These are phyloP conservation scores for Pangasius larnaudii DNA, from an alignment of 2,797 vertebrate genomes.

Conservation along the genomic window DNA sequence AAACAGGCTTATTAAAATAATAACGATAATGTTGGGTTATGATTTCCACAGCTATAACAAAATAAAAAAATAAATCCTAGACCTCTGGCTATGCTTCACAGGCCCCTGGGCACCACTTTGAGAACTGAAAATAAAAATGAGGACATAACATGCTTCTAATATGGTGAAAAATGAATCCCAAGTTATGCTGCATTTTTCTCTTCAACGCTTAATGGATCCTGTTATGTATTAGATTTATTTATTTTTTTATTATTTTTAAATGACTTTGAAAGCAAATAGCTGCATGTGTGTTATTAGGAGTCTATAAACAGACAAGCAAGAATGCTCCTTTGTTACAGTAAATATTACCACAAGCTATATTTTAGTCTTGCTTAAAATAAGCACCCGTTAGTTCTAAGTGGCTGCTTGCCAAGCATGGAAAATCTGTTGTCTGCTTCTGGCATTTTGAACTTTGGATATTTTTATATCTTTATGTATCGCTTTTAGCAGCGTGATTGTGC, in stretches of 20 bases:
- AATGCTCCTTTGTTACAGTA: constrained; percentile 3
- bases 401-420: background rate
- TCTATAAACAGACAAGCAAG: background rate
- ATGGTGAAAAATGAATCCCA: background rate
- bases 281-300: background rate
- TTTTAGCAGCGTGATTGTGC: background rate
- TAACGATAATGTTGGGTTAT: background rate
- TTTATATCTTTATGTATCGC: background rate
- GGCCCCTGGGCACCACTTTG: background rate
- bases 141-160: background rate
- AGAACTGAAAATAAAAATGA: background rate
- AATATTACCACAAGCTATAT: background rate
- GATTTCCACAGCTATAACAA: background rate
- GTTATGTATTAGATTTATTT: background rate
- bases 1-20: background rate
- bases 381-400: background rate
- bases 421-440: background rate
- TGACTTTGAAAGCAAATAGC: too few relatives aligned
- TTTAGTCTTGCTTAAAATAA: background rate
- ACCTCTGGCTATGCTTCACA: background rate
- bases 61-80: too few relatives aligned
- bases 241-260: background rate
- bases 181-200: background rate
- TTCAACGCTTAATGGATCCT: background rate
- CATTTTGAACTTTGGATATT: background rate